Evolutionary conservation across 2,888 invertebrate species (phyloP), one percentile per base, ranked within the genome.

Genomic region (Lutraria lutraria): DNA sequence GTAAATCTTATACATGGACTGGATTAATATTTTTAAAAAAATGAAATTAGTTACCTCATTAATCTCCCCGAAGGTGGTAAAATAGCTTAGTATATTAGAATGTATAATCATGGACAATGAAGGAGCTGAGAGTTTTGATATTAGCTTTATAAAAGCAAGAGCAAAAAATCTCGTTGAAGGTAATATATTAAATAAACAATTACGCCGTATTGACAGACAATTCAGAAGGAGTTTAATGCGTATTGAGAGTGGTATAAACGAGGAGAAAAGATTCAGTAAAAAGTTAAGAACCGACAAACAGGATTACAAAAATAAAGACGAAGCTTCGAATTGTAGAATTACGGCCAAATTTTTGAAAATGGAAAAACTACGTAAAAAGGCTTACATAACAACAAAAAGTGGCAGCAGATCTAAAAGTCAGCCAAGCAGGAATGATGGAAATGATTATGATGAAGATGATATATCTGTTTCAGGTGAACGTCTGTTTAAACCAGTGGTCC

Each of bases 101-200:
- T 80, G 54, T 31, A 76, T 34, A 79, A 83, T 34, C 68, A 84
- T 87, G 56, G 89, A 90, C 54, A 86, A 72, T 81, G 88, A 87
- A 53, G 90, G 86, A n/a, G 82, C 60, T 31, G 90, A 83, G 13
- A 76, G 87, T 53, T 86, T 89, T 25, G 82, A 87, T 82, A 82
- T 87, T 53, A 88, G 87, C 53, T 92, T 86, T 81, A 76, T 76
- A 63, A 90, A 89, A 86, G 88, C 90, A 79, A 81, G 89, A 81
- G 79, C 83, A 54, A 86, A 89, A 84, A 92, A 92, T 84, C 60
- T 80, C 53, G 85, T 88, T 29, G 90, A 90, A 43, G 80, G 79
- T 76, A 83, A 83, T 83, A 83, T 88, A 53, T 79, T 88, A 56
- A 63, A 72, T 31, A 88, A 88, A 85, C 79, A 80, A 68, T 29